Percentiles rank a stretch among this genome's conserved stretches.
Conservation (phyloP, 1,140 invertebrate genomes). For the Neodiprion lecontei region DNA sequence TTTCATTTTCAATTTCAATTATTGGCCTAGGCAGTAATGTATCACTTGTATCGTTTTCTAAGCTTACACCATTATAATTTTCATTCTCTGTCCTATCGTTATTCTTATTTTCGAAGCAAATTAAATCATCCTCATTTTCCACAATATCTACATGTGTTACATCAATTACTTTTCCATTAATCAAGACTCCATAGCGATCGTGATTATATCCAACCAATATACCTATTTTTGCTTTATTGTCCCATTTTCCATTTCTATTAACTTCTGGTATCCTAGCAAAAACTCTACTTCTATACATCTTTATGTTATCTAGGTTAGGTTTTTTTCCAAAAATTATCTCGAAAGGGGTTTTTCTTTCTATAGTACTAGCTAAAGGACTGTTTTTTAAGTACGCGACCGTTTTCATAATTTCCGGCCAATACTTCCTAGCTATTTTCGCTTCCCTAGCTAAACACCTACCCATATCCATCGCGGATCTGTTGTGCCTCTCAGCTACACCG, state of each 20-base stretch:
- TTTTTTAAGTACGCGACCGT: slow-evolving; percentile 37
- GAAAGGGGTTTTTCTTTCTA: slow-evolving; percentile 44
- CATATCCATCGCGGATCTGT: slow-evolving; percentile 37
- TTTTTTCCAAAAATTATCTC: slow-evolving; percentile 33
- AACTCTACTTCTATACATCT: slow-evolving; percentile 21
- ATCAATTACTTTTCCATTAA: slow-evolving; percentile 22
- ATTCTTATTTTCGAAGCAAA: slow-evolving; percentile 19
- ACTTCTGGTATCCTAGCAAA: slow-evolving; percentile 12
- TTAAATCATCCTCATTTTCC: slow-evolving; percentile 24
- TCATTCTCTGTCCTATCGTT: background rate
- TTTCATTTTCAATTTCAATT: slow-evolving; percentile 30
- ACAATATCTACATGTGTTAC: slow-evolving; percentile 26
- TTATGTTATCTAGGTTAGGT: slow-evolving; percentile 32
- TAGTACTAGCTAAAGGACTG: slow-evolving; percentile 38
- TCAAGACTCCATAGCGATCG: slow-evolving; percentile 21
- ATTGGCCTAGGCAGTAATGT: slow-evolving; percentile 14
- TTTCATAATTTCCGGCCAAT: slow-evolving; percentile 35
- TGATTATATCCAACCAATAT: slow-evolving; percentile 24
- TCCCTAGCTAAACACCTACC: slow-evolving; percentile 32
- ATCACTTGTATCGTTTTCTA: slow-evolving; percentile 17
- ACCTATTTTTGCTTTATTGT: slow-evolving; percentile 22
- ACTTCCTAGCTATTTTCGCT: slow-evolving; percentile 25
- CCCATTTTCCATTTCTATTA: slow-evolving; percentile 18
- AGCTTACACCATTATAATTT: background rate
- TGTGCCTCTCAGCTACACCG: slow-evolving; percentile 48